phyloP scores from a whole-genome alignment of 2,797 vertebrate species.

The Syngnathus rostellatus region DNA sequence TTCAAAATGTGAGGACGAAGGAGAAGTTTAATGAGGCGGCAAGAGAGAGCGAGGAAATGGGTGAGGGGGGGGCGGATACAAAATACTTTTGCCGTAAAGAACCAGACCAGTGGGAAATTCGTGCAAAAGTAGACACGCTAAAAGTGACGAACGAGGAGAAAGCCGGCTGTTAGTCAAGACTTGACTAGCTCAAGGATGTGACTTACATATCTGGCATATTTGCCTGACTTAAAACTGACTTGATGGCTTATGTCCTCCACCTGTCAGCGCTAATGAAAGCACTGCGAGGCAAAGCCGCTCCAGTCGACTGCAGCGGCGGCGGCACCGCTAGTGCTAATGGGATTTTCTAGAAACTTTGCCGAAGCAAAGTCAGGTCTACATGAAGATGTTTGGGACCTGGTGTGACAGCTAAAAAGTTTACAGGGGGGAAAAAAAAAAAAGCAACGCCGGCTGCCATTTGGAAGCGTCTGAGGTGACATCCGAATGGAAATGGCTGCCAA shows the following conservation, averaged over 20 bases:
- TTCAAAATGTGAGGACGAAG: constrained; percentile 34
- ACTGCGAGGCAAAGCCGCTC: constrained; percentile 50
- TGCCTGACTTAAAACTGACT: constrained; percentile 64
- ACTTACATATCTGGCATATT: constrained; percentile 52
- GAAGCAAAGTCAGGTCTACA: constrained; percentile 26
- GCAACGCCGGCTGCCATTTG: constrained; percentile 13
- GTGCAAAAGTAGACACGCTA: constrained; percentile 20
- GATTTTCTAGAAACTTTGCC: constrained; percentile 43
- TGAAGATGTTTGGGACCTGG: constrained; percentile 25
- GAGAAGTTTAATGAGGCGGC: constrained; percentile 44
- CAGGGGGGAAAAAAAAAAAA: constrained; percentile 12
- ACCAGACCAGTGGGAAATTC: not conserved
- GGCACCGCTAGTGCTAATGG: constrained; percentile 34
- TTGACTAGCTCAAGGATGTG: constrained; percentile 39
- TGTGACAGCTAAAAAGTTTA: constrained; percentile 35
- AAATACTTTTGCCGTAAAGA: constrained; percentile 23
- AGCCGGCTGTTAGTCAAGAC: constrained; percentile 27
- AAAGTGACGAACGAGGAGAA: constrained; percentile 14
- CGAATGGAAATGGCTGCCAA: constrained; percentile 9
- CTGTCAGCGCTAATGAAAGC: constrained; percentile 68
- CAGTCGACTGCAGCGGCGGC: constrained; percentile 41
- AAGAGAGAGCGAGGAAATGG: constrained; percentile 30
- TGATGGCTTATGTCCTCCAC: constrained; percentile 63
- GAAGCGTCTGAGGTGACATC: constrained; percentile 13
- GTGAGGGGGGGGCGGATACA: constrained; percentile 28